Evolutionary conservation across 2,888 invertebrate species (phyloP), one percentile per base, ranked within the genome.

Genomic region (Busseola fusca): DNA sequence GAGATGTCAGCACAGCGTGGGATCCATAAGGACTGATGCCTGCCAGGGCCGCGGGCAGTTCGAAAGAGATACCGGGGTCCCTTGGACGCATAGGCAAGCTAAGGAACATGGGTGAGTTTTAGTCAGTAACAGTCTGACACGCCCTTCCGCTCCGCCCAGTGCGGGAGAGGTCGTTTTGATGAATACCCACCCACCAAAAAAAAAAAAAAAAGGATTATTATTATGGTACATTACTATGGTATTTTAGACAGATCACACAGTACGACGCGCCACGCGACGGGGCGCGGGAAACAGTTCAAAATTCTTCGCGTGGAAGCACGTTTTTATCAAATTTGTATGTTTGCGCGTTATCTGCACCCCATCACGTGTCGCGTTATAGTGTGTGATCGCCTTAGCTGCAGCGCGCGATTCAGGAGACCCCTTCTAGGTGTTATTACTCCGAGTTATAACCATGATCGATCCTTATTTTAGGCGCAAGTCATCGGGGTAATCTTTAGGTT

Each of bases 401-500:
- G 21, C 9, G 27, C 12, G 1, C 21, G 9, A 21, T 14, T 27
- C 4, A 9, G 21, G 27, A 21, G 64, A 59, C n/a, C 16, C 50
- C 79, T 52, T 76, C 79, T 14, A 76, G 66, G 1, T 30, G 9
- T 45, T 63, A 25, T 45, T 10, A 63, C 25, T 79, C 74, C 6
- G 16, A 52, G 74, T 16, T 52, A 57, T 16, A 64, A 12, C 79
- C 70, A 74, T 72, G 83, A 82, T 83, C 77, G 81, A 82, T 82
- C 80, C 63, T 74, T 69, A 69, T 70, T 80, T 72, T 67, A 58
- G 50, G 58, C 59, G 82, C 82, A 78, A 83, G 84, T 84, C 82
- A 84, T 74, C 56, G 73, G n/a, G 34, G 68, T 78, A 82, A 82
- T 84, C 70, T 74, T 67, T 42, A 69, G 72, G 82, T 81, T 84